Conservation (phyloP, 2,888 invertebrate genomes). For the Odontomyia ornata region DNA sequence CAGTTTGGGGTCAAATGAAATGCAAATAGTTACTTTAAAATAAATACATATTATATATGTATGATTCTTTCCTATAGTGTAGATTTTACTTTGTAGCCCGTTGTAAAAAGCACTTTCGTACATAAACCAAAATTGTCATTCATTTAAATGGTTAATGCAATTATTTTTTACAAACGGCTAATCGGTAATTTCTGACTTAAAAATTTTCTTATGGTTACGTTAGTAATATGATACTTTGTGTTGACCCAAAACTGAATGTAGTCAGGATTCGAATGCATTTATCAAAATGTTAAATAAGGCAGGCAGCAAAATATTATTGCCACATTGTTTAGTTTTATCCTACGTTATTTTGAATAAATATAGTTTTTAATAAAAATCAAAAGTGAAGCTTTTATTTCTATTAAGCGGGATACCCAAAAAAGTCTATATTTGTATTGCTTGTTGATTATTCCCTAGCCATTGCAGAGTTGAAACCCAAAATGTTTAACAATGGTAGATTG, state of each 20-base stretch:
- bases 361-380: constrained; percentile 37
- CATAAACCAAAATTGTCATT: constrained; percentile 29
- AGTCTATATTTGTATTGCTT: no score
- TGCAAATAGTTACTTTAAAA: not conserved
- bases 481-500: no score
- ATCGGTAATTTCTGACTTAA: constrained; percentile 13
- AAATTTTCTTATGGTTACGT: not conserved
- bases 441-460: no score
- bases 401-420: no score
- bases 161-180: constrained; percentile 12
- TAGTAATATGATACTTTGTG: not conserved
- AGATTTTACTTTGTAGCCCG: not conserved
- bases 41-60: constrained; percentile 39
- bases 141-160: constrained; percentile 20
- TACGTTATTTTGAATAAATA: constrained; percentile 40
- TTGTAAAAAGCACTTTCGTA: constrained; percentile 9
- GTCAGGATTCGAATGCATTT: constrained; percentile 21
- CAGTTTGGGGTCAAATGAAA: not conserved
- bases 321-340: constrained; percentile 37
- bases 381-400: not conserved
- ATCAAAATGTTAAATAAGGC: constrained; percentile 22
- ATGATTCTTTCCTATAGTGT: not conserved
- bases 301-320: constrained; percentile 23
- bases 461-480: no score
- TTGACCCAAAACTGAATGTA: not conserved